Evolutionary conservation across 2,797 vertebrate genomes (phyloP).

Genomic region (Pipistrellus nathusii): DNA sequence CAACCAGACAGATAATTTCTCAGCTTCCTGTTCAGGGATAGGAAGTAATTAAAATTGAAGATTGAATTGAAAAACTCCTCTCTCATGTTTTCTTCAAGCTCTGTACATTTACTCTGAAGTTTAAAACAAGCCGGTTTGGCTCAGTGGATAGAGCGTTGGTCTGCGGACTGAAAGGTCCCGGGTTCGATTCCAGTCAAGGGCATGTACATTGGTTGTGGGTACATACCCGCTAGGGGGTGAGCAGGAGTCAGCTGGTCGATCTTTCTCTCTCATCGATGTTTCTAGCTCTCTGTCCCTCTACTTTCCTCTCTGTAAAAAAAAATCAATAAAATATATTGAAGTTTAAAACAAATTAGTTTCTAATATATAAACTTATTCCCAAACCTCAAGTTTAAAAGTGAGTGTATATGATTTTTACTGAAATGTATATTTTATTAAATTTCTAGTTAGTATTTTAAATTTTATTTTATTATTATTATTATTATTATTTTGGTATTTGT

Average conservation of each 20-base stretch:
- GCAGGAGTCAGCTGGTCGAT: too few relatives aligned
- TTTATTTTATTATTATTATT: too few relatives aligned
- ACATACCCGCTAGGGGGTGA: too few relatives aligned
- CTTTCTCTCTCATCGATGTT: too few relatives aligned
- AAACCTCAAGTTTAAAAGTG: constrained; percentile 43
- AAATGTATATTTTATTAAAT: constrained; percentile 16
- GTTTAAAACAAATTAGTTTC: background rate
- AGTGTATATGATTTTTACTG: background rate
- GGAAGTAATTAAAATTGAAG: background rate
- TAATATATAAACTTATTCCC: constrained; percentile 8
- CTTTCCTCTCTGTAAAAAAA: too few relatives aligned
- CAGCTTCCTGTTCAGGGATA: background rate
- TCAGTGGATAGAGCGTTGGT: too few relatives aligned
- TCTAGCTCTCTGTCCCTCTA: too few relatives aligned
- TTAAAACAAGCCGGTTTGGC: background rate
- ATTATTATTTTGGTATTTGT: background rate
- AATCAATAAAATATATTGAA: background rate
- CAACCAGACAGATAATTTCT: background rate
- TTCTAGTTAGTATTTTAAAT: background rate
- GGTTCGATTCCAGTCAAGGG: too few relatives aligned
- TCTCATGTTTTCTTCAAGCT: background rate
- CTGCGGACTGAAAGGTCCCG: too few relatives aligned
- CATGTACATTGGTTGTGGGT: too few relatives aligned
- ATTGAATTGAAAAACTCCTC: background rate
- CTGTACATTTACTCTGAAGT: background rate